A percentile compares a stretch with the other conserved stretches of the same genome.
Evolutionary conservation across 2,888 invertebrate genomes (phyloP).

Genomic region (Keiferia lycopersicella): DNA sequence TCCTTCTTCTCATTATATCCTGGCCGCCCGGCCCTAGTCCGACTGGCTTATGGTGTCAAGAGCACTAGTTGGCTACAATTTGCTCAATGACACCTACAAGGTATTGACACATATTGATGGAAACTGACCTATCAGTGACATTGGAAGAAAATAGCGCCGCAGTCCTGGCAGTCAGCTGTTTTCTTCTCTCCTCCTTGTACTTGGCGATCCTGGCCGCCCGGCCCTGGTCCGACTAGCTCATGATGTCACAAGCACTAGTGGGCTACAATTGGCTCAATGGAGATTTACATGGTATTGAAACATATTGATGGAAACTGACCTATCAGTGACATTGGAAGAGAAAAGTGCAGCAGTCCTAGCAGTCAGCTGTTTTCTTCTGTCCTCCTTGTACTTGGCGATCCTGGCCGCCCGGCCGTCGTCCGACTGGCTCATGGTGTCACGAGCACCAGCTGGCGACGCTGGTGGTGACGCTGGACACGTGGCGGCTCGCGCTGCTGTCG

Average conservation of each 20-base stretch:
- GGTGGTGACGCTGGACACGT: background rate
- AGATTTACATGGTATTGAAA: background rate
- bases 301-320: slow-evolving; percentile 51
- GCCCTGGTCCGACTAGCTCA: slow-evolving; percentile 75
- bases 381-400: slow-evolving; percentile 87
- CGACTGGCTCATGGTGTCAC: slow-evolving; percentile 70
- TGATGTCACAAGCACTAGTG: slow-evolving; percentile 61
- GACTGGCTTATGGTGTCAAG: slow-evolving; percentile 69
- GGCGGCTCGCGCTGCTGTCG: slow-evolving; percentile 47
- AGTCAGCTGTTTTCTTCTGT: slow-evolving; percentile 85
- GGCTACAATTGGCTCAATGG: background rate
- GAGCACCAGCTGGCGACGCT: slow-evolving; percentile 55
- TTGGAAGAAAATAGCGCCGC: slow-evolving; percentile 84
- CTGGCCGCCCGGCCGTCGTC: slow-evolving; percentile 82
- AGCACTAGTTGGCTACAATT: slow-evolving; percentile 45
- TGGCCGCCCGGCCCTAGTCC: slow-evolving; percentile 80
- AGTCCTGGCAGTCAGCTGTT: slow-evolving; percentile 83
- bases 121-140: slow-evolving; percentile 75
- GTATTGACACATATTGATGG: background rate
- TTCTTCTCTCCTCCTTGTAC: slow-evolving; percentile 87
- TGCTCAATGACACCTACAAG: background rate
- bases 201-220: slow-evolving; percentile 84
- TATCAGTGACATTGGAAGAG: slow-evolving; percentile 83
- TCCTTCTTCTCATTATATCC: slow-evolving; percentile 89
- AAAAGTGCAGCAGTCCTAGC: slow-evolving; percentile 82